Evolutionary conservation across 2,888 invertebrate genomes (phyloP), one percentile per base, ranked within the genome.

Genomic region (Pegoplata infirma): DNA sequence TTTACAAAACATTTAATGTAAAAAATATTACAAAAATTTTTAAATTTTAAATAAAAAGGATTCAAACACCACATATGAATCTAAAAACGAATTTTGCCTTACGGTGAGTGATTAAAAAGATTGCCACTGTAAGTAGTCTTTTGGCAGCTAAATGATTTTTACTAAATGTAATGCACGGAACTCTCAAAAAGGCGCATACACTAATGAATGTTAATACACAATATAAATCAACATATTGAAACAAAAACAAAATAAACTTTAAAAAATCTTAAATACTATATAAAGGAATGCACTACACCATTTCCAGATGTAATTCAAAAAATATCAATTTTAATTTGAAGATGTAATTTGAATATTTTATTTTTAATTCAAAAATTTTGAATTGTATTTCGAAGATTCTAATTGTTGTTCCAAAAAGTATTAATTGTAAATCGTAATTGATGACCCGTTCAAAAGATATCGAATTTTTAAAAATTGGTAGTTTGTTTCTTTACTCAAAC

Each of bases 81-180:
- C 1, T n/a, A n/a, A n/a, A 40, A 40, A 55, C 0, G 16, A 32
- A 61, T 53, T 69, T 53, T 53, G 59, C 21, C 67, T 55, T 21
- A 46, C 59, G 32, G 44, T 67, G 16, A 23, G 25, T 55, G 47
- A 25, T 67, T 55, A 40, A 16, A 56, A 5, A 53, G 55, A 28
- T 75, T 75, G 76, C 61, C 59, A 76, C 66, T 32, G 68, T 63
- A 63, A 19, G 72, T 44, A 67, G 49, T 59, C n/a, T 51, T 49
- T 63, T 67, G 10, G 28, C 23, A 67, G 66, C 36, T 23, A 40
- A 61, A 72, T 61, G 53, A 46, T n/a, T 61, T 59, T 71, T 19
- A 44, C 14, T 28, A 28, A 51, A 55, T 44, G 17, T 7, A 7
- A 14, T 23, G 17, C 58, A 58, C n/a, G n/a, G 25, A 7, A n/a